Percentiles rank a stretch among this genome's conserved stretches.
phyloP scores from a whole-genome alignment of 2,797 vertebrate genomes.

The Myotis myotis region DNA sequence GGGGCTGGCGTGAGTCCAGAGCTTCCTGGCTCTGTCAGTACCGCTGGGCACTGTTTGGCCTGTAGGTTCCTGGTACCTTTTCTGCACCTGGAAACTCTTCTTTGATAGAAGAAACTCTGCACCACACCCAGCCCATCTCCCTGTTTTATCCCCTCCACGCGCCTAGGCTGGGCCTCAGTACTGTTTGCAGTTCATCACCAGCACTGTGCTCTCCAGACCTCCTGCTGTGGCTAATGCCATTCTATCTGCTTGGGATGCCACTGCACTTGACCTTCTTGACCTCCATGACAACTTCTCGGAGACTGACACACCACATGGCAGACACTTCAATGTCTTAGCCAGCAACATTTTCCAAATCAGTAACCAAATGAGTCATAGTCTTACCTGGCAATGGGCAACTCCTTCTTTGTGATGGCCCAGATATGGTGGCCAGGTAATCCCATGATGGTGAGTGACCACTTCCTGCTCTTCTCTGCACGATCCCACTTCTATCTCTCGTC shows the following conservation, averaged over 20 bases:
- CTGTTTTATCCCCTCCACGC: accelerated
- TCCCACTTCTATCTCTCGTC: neutral
- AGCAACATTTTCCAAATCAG: neutral
- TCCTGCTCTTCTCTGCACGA: accelerated
- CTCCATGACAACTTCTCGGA: neutral
- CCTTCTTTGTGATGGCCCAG: accelerated
- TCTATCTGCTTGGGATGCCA: accelerated
- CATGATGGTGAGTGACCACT: neutral
- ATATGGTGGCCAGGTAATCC: neutral
- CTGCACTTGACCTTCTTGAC: accelerated
- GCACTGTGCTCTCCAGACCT: accelerated
- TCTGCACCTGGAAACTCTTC: no score
- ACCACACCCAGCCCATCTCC: accelerated
- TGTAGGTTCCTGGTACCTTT: no score
- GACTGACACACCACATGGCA: neutral
- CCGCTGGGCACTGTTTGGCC: neutral
- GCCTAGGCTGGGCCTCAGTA: accelerated
- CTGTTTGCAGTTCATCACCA: accelerated
- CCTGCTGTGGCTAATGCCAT: accelerated
- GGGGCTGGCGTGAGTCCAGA: neutral
- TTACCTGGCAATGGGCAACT: accelerated
- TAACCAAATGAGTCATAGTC: accelerated
- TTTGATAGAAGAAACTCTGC: neutral
- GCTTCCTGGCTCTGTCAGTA: neutral
- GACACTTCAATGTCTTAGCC: neutral